Evolutionary conservation across 2,888 invertebrate genomes (phyloP).

Genomic region (Lepidochitona cinerea): DNA sequence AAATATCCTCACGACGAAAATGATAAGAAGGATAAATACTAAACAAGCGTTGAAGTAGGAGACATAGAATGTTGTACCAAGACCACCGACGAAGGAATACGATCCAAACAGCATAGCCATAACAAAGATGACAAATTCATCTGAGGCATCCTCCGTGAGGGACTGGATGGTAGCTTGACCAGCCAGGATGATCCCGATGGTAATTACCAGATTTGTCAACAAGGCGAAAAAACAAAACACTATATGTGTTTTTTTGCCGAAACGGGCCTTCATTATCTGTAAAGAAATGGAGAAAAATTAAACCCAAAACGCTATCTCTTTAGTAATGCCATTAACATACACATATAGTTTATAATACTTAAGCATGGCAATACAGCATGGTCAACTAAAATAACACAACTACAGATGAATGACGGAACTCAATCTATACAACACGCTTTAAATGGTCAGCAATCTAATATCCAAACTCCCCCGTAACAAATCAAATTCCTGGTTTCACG

Average conservation of each 20-base stretch:
- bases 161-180: constrained; percentile 59
- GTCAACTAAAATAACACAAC: too few relatives aligned
- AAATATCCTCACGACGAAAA: constrained; percentile 62
- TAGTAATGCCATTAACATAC: too few relatives aligned
- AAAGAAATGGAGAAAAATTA: constrained; percentile 7
- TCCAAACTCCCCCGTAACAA: too few relatives aligned
- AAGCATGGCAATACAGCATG: too few relatives aligned
- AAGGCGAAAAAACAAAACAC: constrained; percentile 65
- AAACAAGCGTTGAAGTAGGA: constrained; percentile 67
- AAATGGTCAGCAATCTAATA: too few relatives aligned
- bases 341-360: too few relatives aligned
- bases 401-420: too few relatives aligned
- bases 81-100: constrained; percentile 65
- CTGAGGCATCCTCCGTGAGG: constrained; percentile 57
- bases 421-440: too few relatives aligned
- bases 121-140: constrained; percentile 58
- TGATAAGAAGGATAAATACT: constrained; percentile 60
- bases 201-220: constrained; percentile 63
- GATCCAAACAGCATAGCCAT: constrained; percentile 65
- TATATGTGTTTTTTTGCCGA: constrained; percentile 57
- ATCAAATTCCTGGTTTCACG: too few relatives aligned
- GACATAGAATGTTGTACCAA: constrained; percentile 67
- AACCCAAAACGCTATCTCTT: too few relatives aligned
- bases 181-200: constrained; percentile 59
- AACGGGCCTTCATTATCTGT: constrained; percentile 61